phyloP scores from a whole-genome alignment of 2,113 vertebrate genomes.

The Benitochromis conjunctus region DNA sequence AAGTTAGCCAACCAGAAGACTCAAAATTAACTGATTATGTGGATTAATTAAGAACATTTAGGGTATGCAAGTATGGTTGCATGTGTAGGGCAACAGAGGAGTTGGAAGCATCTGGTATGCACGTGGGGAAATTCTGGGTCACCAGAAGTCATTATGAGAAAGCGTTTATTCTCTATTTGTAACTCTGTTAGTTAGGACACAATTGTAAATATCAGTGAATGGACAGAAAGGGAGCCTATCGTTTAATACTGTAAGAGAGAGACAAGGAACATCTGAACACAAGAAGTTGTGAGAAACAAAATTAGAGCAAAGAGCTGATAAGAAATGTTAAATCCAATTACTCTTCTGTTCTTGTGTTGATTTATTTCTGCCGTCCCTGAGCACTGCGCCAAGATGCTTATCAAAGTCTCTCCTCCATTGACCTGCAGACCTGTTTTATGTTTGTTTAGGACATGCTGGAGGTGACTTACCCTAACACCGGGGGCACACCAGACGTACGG shows the following conservation, averaged over 20 bases:
- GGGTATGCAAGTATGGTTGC: neutral
- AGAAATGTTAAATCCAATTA: neutral
- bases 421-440: neutral
- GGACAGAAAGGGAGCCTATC: neutral
- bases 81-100: neutral
- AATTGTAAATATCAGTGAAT: neutral
- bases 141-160: neutral
- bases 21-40: slow-evolving; percentile 20
- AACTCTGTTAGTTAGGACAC: neutral
- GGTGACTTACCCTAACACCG: neutral
- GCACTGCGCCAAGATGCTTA: neutral
- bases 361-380: neutral
- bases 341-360: neutral
- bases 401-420: neutral
- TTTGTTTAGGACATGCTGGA: slow-evolving; percentile 1
- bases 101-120: neutral
- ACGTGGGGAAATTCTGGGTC: neutral
- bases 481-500: neutral
- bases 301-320: neutral
- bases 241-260: neutral
- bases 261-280: neutral
- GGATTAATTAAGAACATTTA: slow-evolving; percentile 28
- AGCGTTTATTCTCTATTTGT: neutral
- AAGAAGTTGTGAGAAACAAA: neutral
- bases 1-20: neutral